phyloP scores from a whole-genome alignment of 2,113 vertebrate species.

The Anseranas semipalmata region DNA sequence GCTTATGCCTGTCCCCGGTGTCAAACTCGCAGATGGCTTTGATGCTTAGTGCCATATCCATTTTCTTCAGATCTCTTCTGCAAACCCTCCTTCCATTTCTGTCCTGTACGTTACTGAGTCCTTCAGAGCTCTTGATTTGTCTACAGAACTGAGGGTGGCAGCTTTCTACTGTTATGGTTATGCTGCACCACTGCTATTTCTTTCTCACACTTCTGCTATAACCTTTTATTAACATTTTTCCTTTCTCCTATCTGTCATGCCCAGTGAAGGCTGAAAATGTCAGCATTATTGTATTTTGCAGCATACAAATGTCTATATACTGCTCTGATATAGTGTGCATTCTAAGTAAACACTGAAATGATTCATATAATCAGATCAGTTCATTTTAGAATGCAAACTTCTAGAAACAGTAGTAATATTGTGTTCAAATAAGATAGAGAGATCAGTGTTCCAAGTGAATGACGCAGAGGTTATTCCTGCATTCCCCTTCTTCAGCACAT shows the following conservation, averaged over 20 bases:
- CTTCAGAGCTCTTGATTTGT: neutral
- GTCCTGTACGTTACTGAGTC: neutral
- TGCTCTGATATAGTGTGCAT: no score
- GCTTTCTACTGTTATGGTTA: neutral
- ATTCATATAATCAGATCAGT: neutral
- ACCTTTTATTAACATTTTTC: neutral
- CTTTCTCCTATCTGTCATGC: neutral
- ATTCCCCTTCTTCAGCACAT: neutral
- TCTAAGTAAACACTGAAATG: neutral
- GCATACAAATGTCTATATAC: neutral
- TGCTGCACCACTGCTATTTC: neutral
- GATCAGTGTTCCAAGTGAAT: neutral
- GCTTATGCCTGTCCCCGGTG: no score
- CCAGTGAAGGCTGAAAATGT: neutral
- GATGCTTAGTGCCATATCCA: neutral
- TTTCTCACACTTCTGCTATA: neutral
- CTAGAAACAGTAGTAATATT: neutral
- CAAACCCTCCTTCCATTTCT: neutral
- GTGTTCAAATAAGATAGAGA: neutral
- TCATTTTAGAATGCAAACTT: neutral
- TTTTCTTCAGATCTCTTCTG: neutral
- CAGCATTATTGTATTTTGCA: rapidly evolving
- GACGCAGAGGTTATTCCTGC: neutral
- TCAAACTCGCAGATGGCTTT: neutral
- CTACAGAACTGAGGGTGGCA: neutral